Conservation (phyloP, 1,140 invertebrate species). For the Lethrus apterus region DNA sequence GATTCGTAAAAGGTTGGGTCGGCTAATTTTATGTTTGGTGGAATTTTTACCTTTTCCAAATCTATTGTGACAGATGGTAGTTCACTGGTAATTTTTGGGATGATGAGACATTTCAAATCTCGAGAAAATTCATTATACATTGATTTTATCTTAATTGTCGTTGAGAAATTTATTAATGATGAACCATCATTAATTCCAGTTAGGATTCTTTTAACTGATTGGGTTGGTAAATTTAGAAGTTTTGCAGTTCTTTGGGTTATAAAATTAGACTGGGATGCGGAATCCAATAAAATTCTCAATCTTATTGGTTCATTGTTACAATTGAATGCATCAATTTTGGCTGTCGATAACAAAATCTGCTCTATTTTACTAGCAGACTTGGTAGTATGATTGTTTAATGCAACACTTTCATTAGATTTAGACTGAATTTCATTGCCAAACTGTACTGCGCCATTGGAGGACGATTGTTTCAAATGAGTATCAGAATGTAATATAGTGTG, state of each 20-base stretch:
- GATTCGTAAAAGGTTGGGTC: background rate
- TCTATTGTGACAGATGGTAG: background rate
- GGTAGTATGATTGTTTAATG: background rate
- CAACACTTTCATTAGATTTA: background rate
- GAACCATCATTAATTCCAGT: background rate
- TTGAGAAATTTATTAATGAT: background rate
- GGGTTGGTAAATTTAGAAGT: background rate
- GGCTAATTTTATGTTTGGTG: conserved; percentile 1
- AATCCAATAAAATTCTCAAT: conserved; percentile 3
- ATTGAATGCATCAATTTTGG: background rate
- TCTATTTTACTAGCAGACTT: background rate
- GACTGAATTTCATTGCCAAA: background rate
- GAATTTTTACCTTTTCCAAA: background rate
- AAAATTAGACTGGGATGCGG: conserved; percentile 7
- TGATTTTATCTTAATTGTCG: background rate
- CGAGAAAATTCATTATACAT: background rate
- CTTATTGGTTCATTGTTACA: background rate
- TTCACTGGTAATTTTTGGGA: background rate
- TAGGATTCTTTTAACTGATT: background rate
- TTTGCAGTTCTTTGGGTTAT: background rate
- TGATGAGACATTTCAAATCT: background rate
- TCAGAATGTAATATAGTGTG: conserved; percentile 5
- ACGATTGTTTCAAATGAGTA: background rate
- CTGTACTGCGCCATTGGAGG: background rate
- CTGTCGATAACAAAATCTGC: background rate